Evolutionary conservation across 2,797 vertebrate genomes (phyloP).

Genomic region (Pseudochromis fuscus): DNA sequence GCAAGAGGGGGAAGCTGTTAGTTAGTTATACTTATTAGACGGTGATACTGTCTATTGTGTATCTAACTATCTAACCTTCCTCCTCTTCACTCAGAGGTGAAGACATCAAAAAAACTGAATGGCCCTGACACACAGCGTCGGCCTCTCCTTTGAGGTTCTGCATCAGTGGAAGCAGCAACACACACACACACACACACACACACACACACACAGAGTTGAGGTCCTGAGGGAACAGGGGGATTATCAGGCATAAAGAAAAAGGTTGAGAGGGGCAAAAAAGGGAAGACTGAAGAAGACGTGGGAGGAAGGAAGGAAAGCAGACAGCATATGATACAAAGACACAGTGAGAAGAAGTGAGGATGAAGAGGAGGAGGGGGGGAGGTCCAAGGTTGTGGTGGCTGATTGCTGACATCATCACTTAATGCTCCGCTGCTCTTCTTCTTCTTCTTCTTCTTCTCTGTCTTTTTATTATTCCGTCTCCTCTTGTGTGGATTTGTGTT

Average conservation of each 20-base stretch:
- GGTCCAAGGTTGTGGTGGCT: conserved; percentile 28
- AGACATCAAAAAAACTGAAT: conserved; percentile 58
- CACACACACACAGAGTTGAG: conserved; percentile 1
- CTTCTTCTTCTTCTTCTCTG: conserved; percentile 11
- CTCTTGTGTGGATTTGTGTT: conserved; percentile 1
- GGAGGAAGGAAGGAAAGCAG: conserved; percentile 16
- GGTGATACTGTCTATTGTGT: not conserved
- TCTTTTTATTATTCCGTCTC: conserved; percentile 17
- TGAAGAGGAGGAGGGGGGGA: conserved; percentile 9
- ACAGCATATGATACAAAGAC: conserved; percentile 24
- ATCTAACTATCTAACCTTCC: not conserved
- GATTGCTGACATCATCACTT: conserved; percentile 28
- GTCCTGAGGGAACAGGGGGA: conserved; percentile 19
- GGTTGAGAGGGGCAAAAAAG: not conserved
- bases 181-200: conserved; percentile 13
- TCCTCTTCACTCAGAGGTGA: conserved; percentile 29
- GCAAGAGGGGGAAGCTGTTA: not conserved
- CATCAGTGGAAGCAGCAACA: conserved; percentile 30
- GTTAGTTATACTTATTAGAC: conserved; percentile 1
- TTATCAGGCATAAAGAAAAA: conserved; percentile 30
- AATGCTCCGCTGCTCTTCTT: conserved; percentile 14
- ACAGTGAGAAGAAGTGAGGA: not conserved
- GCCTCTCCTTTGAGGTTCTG: conserved; percentile 46
- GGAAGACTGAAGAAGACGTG: not conserved
- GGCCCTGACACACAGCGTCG: conserved; percentile 38